Conservation (phyloP, 2,797 vertebrate species). For the Cryptoprocta ferox region DNA sequence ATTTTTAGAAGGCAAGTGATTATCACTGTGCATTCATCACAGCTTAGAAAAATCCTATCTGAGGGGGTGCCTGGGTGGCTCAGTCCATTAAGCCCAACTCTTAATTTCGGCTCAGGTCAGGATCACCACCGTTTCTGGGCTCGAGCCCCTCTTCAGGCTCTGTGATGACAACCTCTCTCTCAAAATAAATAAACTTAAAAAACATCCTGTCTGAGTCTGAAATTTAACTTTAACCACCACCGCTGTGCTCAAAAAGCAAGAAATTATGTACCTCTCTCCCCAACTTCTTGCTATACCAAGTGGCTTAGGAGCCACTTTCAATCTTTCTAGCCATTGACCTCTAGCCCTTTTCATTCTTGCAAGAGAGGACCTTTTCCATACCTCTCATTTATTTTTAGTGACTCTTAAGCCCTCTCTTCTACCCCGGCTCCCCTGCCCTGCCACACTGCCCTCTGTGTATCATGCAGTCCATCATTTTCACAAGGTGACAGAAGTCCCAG, state of each 20-base stretch:
- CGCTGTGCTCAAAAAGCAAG: slow-evolving; percentile 61
- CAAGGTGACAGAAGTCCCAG: neutral
- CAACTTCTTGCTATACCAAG: slow-evolving; percentile 60
- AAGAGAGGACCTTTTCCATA: neutral
- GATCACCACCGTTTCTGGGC: neutral
- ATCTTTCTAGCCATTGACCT: slow-evolving; percentile 59
- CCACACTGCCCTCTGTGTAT: neutral
- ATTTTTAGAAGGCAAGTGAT: slow-evolving; percentile 66
- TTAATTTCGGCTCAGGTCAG: neutral
- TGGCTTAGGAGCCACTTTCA: slow-evolving; percentile 44
- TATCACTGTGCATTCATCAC: slow-evolving; percentile 23
- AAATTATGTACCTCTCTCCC: slow-evolving; percentile 45
- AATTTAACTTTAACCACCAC: slow-evolving; percentile 63
- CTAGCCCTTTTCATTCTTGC: slow-evolving; percentile 1
- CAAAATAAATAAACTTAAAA: neutral
- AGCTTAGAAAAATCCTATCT: slow-evolving; percentile 37
- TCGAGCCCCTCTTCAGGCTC: neutral
- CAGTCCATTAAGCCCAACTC: neutral
- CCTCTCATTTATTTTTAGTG: slow-evolving; percentile 51
- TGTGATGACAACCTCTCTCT: neutral
- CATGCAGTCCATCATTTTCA: neutral
- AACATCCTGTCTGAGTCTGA: slow-evolving; percentile 17
- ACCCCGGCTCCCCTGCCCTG: neutral
- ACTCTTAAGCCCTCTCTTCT: slow-evolving; percentile 15
- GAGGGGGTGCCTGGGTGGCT: neutral